Base-by-base conservation (phyloP, 2,888 invertebrate genomes). In the Drosophila mayaguana region DNA sequence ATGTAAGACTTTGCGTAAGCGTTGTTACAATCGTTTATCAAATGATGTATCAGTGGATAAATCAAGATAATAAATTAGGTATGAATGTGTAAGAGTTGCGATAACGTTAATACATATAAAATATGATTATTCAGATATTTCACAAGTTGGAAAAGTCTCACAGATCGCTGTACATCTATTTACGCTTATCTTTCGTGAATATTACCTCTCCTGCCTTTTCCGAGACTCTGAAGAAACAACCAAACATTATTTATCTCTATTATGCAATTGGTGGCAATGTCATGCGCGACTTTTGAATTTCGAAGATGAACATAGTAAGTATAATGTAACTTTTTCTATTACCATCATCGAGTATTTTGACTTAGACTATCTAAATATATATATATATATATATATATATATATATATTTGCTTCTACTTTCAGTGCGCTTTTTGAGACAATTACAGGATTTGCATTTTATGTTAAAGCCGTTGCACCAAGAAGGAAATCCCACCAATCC, bases 141-240 rank as follows among this genome's bases (percentile, higher is more conserved):
- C 66, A 18, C 70, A 83, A 45, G 89, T 92, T 18, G 82, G 84
- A 1, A 83, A 87, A 72, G 88, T 92, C 22, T 91, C 92, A 2
- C 87, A 88, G 55, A 78, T 91, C 14, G 85, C 91, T 3, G 83
- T 92, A 0, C 91, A 91, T 16, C 78, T 92, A 40, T 63, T 92
- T 20, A 88, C 91, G 36, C 80, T 86, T 20, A 90, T 92, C 54
- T 92, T 91, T 70, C 89, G 92, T 54, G 92, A 92, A 51, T 89
- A 91, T 59, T 91, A 91, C 62, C 71, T 91, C 25, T 88, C 91
- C 1, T 79, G 83, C 28, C 80, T 92, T 4, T 92, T 92, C 71
- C 91, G 91, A 4, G 91, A 92, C 53, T 91, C 90, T 22, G 92
- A 91, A 42, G 91, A 91, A 65, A 88, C 92, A 1, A 92, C 91